Evolutionary conservation across 64 coral and sea anemone species (phyloP), one percentile per base, ranked within the genome.

Genomic region (Pocillopora damicornis): DNA sequence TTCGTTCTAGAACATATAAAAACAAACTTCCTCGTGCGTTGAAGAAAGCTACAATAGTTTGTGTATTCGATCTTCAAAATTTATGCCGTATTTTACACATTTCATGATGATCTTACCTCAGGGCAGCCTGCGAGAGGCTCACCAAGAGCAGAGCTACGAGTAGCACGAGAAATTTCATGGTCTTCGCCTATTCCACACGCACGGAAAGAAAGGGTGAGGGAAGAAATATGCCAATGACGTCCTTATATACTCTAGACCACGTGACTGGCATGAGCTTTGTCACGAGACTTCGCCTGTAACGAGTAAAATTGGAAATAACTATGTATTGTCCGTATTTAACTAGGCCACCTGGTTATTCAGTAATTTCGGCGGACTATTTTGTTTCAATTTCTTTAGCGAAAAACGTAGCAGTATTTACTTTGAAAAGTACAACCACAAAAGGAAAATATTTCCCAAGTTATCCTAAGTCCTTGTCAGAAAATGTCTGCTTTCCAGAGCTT

Each of bases 121-220:
- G 17, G 7, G 75, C 37, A 67, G 79, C 89, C 72, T 90, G 73
- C 4, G 89, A 90, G 14, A 90, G 89, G 73, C 89, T 67, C 13
- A 83, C 16, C 58, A 85, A 15, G 38, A 36, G 38, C 76, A 90
- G 57, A 64, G 61, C 26, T 9, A 89, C 56, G 63, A 85, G 72
- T 37, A 85, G 14, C 35, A 68, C 63, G 13, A 37, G 58, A 23
- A 69, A 25, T 13, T 85, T 18, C 81, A 85, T 85, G 63, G 1
- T 71, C 9, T 6, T 11, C 34, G 36, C 22, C 59, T 35, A 10
- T 20, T 38, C 51, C 45, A 75, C 61, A 60, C 34, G n/a, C 15
- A 74, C 22, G 75, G 34, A 8, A 37, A 9, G 9, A n/a, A 7
- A 38, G 20, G 0, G 16, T 45, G 5, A 25, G n/a, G 30, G 30